These are phyloP conservation scores for Centrocercus urophasianus DNA, from an alignment of 2,113 vertebrate species.

Conservation along the genomic window DNA sequence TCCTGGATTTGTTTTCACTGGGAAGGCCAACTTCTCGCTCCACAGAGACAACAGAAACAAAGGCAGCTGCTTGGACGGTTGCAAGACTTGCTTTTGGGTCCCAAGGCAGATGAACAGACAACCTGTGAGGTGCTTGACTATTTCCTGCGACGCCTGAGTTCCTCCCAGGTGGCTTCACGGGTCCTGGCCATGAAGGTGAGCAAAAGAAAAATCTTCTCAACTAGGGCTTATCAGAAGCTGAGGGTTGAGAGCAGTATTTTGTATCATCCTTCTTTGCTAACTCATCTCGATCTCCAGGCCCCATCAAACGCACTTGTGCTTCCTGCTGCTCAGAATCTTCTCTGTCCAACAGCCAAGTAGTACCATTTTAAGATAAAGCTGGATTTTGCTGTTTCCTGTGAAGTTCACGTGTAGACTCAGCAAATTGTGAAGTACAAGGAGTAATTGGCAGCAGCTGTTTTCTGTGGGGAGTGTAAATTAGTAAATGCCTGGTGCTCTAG, in stretches of 20 bases:
- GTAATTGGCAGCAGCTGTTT: not conserved
- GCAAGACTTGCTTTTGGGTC: slow-evolving; percentile 93
- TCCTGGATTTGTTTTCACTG: not conserved
- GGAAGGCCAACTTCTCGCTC: not conserved
- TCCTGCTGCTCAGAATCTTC: not conserved
- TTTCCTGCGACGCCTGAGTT: slow-evolving; percentile 94
- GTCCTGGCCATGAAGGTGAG: slow-evolving; percentile 96
- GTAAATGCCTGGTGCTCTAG: not conserved
- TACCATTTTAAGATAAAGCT: not conserved
- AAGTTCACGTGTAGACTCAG: slow-evolving; percentile 9
- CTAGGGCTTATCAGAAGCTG: not conserved
- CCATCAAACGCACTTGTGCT: not conserved
- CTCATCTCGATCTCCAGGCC: not conserved
- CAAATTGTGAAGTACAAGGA: not conserved
- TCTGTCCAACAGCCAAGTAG: not conserved
- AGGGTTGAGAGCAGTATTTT: not conserved
- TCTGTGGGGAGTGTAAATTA: not conserved
- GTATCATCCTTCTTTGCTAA: not conserved
- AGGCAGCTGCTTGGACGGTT: slow-evolving; percentile 92
- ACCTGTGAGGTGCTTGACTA: slow-evolving; percentile 97
- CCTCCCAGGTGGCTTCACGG: slow-evolving; percentile 93
- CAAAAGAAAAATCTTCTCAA: not conserved
- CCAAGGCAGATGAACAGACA: slow-evolving; percentile 95
- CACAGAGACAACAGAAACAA: slow-evolving; percentile 95
- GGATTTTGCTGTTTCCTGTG: not conserved